Percentiles rank a stretch among this genome's conserved stretches.
phyloP scores from a whole-genome alignment of 2,888 invertebrate genomes.

The Caenorhabditis imperialis region DNA sequence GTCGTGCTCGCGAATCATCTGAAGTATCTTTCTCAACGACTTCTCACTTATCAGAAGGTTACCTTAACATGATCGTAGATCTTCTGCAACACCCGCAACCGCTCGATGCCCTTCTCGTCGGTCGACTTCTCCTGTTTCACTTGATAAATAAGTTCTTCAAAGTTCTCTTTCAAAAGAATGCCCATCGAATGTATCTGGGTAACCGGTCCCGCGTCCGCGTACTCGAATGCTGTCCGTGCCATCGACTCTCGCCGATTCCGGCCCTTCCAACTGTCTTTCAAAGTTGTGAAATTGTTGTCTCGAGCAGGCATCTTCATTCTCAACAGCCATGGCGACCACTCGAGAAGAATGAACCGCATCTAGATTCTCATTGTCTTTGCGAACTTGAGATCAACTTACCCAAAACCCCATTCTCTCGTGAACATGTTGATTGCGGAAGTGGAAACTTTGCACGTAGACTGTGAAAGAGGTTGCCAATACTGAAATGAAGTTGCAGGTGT shows the following conservation, averaged over 20 bases:
- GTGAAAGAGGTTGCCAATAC: constrained; percentile 73
- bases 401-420: constrained; percentile 72
- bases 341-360: constrained; percentile 72
- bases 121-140: constrained; percentile 54
- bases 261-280: constrained; percentile 61
- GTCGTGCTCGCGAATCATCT: constrained; percentile 73
- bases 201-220: constrained; percentile 65
- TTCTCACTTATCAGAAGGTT: too few species aligned
- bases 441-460: constrained; percentile 73
- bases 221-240: constrained; percentile 66
- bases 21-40: too few species aligned
- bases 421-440: constrained; percentile 69
- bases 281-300: constrained; percentile 58
- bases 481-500: constrained; percentile 74
- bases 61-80: constrained; percentile 75
- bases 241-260: constrained; percentile 61
- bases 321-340: constrained; percentile 72
- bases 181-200: constrained; percentile 63
- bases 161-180: constrained; percentile 66
- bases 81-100: constrained; percentile 65
- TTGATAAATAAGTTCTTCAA: constrained; percentile 64
- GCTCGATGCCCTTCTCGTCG: constrained; percentile 58
- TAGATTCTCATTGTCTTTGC: constrained; percentile 16
- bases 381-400: constrained; percentile 48
- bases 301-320: constrained; percentile 69